Conservation (phyloP, 2,888 invertebrate genomes). For the Eucera pruinosa region DNA sequence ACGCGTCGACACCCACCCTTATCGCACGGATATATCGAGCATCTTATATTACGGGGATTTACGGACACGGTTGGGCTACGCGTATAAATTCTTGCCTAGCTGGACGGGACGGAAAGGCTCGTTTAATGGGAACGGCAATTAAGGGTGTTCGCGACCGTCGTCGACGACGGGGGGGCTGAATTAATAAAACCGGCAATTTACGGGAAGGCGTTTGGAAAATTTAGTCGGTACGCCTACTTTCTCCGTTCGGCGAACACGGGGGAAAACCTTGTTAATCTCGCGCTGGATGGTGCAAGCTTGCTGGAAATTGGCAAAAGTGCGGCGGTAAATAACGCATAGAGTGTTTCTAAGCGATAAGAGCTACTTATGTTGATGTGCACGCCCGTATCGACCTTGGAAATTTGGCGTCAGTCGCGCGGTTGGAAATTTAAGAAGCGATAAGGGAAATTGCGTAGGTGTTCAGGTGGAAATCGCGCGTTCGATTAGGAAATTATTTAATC, state of each 20-base stretch:
- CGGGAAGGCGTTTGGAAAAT: constrained; percentile 1
- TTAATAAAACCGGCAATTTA: constrained; percentile 44
- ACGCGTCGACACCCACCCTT: constrained; percentile 57
- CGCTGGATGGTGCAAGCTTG: background rate
- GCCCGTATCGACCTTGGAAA: too few relatives aligned
- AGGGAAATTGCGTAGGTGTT: too few relatives aligned
- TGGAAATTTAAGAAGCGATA: too few relatives aligned
- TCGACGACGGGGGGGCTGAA: constrained; percentile 1
- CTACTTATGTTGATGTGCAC: too few relatives aligned
- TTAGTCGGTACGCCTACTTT: background rate
- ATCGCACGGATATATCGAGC: constrained; percentile 47
- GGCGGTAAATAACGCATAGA: too few relatives aligned
- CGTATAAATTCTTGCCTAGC: constrained; percentile 36
- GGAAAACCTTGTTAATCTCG: constrained; percentile 7
- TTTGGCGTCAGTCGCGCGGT: too few relatives aligned
- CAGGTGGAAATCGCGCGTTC: too few relatives aligned
- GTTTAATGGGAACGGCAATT: constrained; percentile 33
- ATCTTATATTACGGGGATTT: constrained; percentile 48
- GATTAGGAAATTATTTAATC: too few relatives aligned
- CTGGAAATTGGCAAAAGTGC: background rate
- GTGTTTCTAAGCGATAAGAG: too few relatives aligned
- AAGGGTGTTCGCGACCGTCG: constrained; percentile 20
- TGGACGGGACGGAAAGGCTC: background rate
- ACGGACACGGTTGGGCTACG: constrained; percentile 14
- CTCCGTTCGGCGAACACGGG: background rate